These are phyloP conservation scores for Rhombomys opimus DNA, from an alignment of 2,113 vertebrate species.

Conservation along the genomic window DNA sequence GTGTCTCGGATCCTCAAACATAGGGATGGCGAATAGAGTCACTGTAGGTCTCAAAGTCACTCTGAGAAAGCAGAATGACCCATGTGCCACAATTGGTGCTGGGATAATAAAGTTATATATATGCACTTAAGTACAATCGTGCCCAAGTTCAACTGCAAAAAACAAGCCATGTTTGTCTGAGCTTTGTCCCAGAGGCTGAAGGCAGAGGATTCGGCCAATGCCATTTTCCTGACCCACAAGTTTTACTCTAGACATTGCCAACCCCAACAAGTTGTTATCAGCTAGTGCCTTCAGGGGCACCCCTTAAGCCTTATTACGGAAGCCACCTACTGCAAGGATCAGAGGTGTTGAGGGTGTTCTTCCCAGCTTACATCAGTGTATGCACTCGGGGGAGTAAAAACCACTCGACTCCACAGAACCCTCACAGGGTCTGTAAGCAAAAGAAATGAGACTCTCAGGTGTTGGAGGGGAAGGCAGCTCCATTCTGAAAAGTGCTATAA, in stretches of 20 bases:
- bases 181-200: slow-evolving; percentile 32
- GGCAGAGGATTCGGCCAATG: neutral
- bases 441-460: neutral
- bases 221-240: neutral
- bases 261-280: slow-evolving; percentile 27
- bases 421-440: neutral
- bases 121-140: neutral
- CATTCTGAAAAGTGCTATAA: neutral
- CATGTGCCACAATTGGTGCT: neutral
- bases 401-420: neutral
- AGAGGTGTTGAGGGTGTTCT: slow-evolving; percentile 61
- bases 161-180: neutral
- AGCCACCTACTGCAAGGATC: slow-evolving; percentile 53
- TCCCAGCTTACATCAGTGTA: slow-evolving; percentile 45
- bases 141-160: neutral
- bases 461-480: neutral
- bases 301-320: slow-evolving; percentile 65
- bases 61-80: slow-evolving; percentile 22
- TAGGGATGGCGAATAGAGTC: neutral
- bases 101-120: slow-evolving; percentile 35
- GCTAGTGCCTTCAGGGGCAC: slow-evolving; percentile 53
- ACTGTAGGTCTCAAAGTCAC: neutral
- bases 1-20: neutral
- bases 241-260: neutral
- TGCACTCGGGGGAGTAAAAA: slow-evolving; percentile 34